Evolutionary conservation across 2,888 invertebrate genomes (phyloP), one percentile per base, ranked within the genome.

Genomic region (Scrobipalpa costella): DNA sequence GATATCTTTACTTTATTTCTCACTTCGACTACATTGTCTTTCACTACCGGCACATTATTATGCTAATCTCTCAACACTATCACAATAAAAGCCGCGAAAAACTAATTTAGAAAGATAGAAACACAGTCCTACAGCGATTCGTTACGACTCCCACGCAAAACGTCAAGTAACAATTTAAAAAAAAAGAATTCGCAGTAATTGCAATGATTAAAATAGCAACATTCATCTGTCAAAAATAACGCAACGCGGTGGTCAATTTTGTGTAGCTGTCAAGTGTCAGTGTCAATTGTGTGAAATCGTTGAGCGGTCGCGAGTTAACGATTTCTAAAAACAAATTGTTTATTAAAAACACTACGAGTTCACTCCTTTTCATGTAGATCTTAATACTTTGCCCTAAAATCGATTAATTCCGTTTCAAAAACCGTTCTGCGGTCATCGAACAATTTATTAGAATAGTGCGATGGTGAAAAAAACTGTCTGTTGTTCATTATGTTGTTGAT

Each of bases 401-500:
- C 17, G 57, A 60, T 58, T 63, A 64, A 57, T 55, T 21, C 36
- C 15, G 38, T 36, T 57, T 3, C 3, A 3, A 34, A 57, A 57
- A 19, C 57, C 36, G 34, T 17, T 57, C 19, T 17, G 57, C 38
- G 57, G 19, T 49, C 19, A n/a, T 3, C 1, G 17, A 49, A 40
- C 11, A 19, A 49, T 49, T 19, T 8, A n/a, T 49, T 49, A 50
- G 6, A 55, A 15, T 33, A 33, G 44, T 59, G 59, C 21, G 19
- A 74, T 72, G 77, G 83, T 86, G 83, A 84, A 86, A 85, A 83
- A 82, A 83, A 84, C 80, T 71, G 9, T 11, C 76, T 71, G 71
- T 76, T 80, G 76, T 81, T 80, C 74, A 72, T 77, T 73, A 77
- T 77, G 69, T 79, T 69, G 74, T 72, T 74, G 76, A 78, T 71